Evolutionary conservation across 2,797 vertebrate species (phyloP), one percentile per base, ranked within the genome.

Genomic region (Bradypus variegatus): DNA sequence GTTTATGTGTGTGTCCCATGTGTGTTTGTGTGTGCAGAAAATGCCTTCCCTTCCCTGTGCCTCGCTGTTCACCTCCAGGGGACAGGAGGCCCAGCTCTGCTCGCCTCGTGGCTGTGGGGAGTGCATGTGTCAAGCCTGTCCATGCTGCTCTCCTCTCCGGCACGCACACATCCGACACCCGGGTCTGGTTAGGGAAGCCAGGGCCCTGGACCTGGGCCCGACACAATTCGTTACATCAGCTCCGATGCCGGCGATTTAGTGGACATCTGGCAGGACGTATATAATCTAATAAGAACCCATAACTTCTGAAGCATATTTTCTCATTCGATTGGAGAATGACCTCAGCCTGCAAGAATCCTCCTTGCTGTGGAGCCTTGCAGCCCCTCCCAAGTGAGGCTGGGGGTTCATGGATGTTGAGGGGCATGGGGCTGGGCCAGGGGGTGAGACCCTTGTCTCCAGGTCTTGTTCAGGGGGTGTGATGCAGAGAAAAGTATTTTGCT

Each of bases 211-310:
- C 62, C 2, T 1, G 62, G 70, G 91, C 90, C 5, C 91, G 93
- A 79, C 80, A 8, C 0, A 15, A 69, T 73, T 41, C 13, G 58
- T 6, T 75, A 15, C 86, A 8, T 75, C 15, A 62, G 83, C 50
- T 36, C 33, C 10, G 79, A 73, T 0, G 2, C 78, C 0, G 9
- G 15, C 0, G 2, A 12, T 41, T 31, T 82, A 82, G 7, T 3
- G 65, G 92, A 78, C 93, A 73, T 70, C 88, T 90, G 94, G 94
- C 89, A 80, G 92, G 80, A 89, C n/a, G 2, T 19, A 31, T 5
- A 21, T 45, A 84, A 91, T 80, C 86, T 48, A 83, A 88, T 82
- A 48, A 89, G 87, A 25, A 14, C 18, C 88, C 5, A 2, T 73
- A 89, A 95, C 80, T 53, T 86, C 86, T 58, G 88, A n/a, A 38